Evolutionary conservation across 2,113 vertebrate genomes (phyloP), one percentile per base, ranked within the genome.

Genomic region (Amphilophus citrinellus): DNA sequence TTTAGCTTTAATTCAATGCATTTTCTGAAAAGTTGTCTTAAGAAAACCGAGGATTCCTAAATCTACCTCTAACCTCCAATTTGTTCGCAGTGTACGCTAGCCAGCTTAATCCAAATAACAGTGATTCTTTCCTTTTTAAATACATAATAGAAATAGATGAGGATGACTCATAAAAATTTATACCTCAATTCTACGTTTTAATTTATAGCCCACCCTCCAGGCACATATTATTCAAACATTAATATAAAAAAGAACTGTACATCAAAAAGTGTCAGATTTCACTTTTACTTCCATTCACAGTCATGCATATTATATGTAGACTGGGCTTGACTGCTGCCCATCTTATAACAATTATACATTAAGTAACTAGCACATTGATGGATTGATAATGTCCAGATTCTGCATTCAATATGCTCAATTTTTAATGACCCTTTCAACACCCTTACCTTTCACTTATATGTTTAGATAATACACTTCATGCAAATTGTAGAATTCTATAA

Each of bases 161-260:
- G 96, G 96, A 96, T 95, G 97, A 96, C 96, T 98, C 97, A 97
- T 98, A 97, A 98, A 98, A 98, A 99, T 98, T 94, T 97, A 98
- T 98, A 97, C 96, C 95, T 97, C 97, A 96, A 98, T 98, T 97
- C 96, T 89, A 93, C 93, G 94, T 96, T 97, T 97, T 98, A 98
- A 99, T 98, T 97, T 97, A 97, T 97, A 90, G 97, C 97, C 96
- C 94, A 94, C 97, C 97, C 97, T 97, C 95, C 93, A 97, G 98
- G 96, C 97, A 95, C 97, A 97, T 97, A 98, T 98, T 98, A 99
- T 97, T 98, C 97, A 98, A 98, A 97, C 97, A 97, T 98, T 98
- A 98, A 98, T 98, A 98, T 97, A 98, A 98, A 98, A 98, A 98
- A 98, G 97, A 96, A 97, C 95, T 95, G 96, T 97, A 97, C 96